These are phyloP conservation scores for Ectobius pallidus DNA, from an alignment of 2,888 invertebrate species.

Conservation along the genomic window DNA sequence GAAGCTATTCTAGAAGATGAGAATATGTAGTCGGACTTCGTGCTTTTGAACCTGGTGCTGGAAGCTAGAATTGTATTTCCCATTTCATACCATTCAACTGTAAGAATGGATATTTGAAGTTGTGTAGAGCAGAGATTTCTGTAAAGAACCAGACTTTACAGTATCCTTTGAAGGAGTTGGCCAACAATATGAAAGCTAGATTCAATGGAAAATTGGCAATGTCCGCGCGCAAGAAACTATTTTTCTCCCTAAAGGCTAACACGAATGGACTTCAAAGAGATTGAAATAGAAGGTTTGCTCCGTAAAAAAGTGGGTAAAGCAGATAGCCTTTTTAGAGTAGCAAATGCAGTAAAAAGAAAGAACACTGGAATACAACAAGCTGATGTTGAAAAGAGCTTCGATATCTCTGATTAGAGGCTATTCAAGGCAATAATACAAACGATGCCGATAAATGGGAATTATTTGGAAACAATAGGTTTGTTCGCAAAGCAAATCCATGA, in stretches of 20 bases:
- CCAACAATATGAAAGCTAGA: constrained; percentile 1
- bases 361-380: too few relatives aligned
- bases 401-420: too few relatives aligned
- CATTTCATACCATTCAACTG: too few relatives aligned
- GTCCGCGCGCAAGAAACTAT: not conserved
- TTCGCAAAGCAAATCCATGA: too few relatives aligned
- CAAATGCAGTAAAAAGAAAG: not conserved
- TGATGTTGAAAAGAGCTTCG: too few relatives aligned
- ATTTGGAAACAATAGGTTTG: too few relatives aligned
- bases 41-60: too few relatives aligned
- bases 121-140: not conserved
- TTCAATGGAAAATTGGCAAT: not conserved
- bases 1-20: too few relatives aligned
- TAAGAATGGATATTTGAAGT: not conserved
- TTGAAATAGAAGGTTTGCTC: not conserved
- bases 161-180: constrained; percentile 1
- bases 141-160: not conserved
- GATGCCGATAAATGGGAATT: too few relatives aligned
- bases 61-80: too few relatives aligned
- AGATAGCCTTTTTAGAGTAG: not conserved
- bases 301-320: not conserved
- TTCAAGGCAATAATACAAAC: too few relatives aligned
- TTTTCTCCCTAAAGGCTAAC: not conserved
- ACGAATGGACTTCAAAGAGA: constrained; percentile 6
- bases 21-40: too few relatives aligned